A percentile compares a stretch with the other conserved stretches of the same genome.
These are phyloP conservation scores for Siniperca scherzeri DNA, from an alignment of 2,797 vertebrate genomes.

Conservation along the genomic window DNA sequence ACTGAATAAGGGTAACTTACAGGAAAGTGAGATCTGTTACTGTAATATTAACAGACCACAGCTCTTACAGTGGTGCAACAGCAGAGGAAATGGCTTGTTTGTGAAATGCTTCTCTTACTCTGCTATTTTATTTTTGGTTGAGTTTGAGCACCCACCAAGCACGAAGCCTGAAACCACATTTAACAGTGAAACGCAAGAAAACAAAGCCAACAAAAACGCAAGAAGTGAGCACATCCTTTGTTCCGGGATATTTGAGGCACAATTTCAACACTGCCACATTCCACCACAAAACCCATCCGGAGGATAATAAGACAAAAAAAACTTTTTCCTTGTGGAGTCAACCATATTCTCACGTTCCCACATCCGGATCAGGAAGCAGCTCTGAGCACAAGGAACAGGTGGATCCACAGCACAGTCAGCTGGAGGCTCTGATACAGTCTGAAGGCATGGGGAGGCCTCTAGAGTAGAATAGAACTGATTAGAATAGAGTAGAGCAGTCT, in stretches of 20 bases:
- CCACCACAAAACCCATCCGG: conserved; percentile 66
- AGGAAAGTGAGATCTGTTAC: conserved; percentile 20
- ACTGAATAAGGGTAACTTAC: neutral
- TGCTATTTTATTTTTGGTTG: neutral
- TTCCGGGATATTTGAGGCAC: conserved; percentile 53
- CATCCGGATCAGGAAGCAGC: conserved; percentile 70
- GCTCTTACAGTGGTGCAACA: conserved; percentile 16
- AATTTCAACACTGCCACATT: conserved; percentile 56
- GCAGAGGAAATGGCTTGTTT: conserved; percentile 22
- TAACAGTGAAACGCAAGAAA: conserved; percentile 36
- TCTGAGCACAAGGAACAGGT: conserved; percentile 74
- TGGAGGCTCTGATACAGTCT: conserved; percentile 14
- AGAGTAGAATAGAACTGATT: neutral
- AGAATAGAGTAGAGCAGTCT: neutral
- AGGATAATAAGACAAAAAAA: conserved; percentile 35
- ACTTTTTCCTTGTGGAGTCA: conserved; percentile 62
- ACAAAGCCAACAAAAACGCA: conserved; percentile 51
- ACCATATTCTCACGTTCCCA: conserved; percentile 72
- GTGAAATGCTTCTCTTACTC: neutral
- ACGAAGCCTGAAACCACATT: conserved; percentile 51
- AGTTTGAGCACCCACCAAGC: conserved; percentile 29
- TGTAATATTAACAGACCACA: conserved; percentile 18
- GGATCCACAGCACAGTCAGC: conserved; percentile 60
- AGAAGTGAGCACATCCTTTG: conserved; percentile 50
- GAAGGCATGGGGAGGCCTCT: conserved; percentile 10